Percentiles rank a stretch among this genome's conserved stretches.
phyloP scores from a whole-genome alignment of 2,888 invertebrate species.

The Bembecia ichneumoniformis region DNA sequence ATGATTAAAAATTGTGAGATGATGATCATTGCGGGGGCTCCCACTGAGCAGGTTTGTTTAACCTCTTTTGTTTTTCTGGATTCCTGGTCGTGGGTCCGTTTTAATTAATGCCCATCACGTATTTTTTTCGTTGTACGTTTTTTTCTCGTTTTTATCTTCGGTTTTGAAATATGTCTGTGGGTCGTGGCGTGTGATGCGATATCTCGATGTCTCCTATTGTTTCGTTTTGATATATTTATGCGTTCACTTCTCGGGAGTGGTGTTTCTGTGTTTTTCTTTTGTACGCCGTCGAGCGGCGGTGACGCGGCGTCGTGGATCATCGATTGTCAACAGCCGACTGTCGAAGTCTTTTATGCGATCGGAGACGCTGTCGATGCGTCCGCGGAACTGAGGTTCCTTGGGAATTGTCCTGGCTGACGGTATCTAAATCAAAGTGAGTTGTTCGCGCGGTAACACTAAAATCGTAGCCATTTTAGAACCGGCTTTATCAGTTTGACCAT shows the following conservation, averaged over 20 bases:
- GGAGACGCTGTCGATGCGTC: conserved; percentile 25
- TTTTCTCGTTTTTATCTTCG: conserved; percentile 47
- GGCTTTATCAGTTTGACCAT: not conserved
- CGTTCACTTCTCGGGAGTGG: conserved; percentile 54
- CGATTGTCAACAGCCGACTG: conserved; percentile 41
- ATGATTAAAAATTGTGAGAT: conserved; percentile 71
- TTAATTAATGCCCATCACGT: conserved; percentile 74
- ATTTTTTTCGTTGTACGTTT: conserved; percentile 65
- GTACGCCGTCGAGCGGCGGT: conserved; percentile 43
- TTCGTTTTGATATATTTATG: conserved; percentile 71
- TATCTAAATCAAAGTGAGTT: too few species aligned
- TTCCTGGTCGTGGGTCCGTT: conserved; percentile 68
- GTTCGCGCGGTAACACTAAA: not conserved
- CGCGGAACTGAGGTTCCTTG: conserved; percentile 32
- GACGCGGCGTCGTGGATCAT: conserved; percentile 45
- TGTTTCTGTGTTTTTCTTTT: conserved; percentile 30
- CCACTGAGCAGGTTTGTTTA: conserved; percentile 69
- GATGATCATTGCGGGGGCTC: conserved; percentile 69
- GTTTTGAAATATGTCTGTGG: conserved; percentile 68
- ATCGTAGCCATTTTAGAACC: not conserved
- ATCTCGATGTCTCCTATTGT: conserved; percentile 69
- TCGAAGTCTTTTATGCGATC: conserved; percentile 52
- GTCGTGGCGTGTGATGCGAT: conserved; percentile 62
- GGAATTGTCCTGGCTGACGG: conserved; percentile 6
- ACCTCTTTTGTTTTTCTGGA: conserved; percentile 68